Conservation (phyloP, 2,797 vertebrate genomes). For the Acanthurus tractus region DNA sequence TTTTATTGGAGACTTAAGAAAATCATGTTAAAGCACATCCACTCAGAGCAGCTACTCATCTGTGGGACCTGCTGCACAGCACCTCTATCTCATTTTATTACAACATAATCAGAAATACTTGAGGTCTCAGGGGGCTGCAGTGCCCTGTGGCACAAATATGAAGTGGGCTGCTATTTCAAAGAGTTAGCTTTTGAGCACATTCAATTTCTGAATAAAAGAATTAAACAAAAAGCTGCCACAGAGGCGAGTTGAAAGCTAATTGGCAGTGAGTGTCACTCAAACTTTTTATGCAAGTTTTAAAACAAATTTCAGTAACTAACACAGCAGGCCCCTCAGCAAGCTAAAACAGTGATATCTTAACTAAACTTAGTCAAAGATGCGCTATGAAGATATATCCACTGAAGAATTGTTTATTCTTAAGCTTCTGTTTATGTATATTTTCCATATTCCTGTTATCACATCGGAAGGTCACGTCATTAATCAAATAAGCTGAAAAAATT, state of each 20-base stretch:
- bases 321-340: constrained; percentile 12
- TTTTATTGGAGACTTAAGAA: constrained; percentile 45
- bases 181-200: constrained; percentile 31
- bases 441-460: not conserved
- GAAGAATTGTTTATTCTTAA: not conserved
- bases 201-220: constrained; percentile 45
- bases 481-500: not conserved
- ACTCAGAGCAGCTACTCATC: constrained; percentile 32
- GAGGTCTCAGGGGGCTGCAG: constrained; percentile 43
- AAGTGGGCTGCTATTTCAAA: constrained; percentile 42
- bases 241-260: constrained; percentile 49
- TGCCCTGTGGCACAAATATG: constrained; percentile 43
- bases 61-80: constrained; percentile 35
- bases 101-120: constrained; percentile 58
- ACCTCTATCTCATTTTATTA: constrained; percentile 44
- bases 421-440: not conserved
- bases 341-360: constrained; percentile 28
- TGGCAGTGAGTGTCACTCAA: constrained; percentile 35
- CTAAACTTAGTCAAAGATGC: constrained; percentile 22
- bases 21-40: constrained; percentile 49
- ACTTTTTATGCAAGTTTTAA: constrained; percentile 32
- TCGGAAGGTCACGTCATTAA: not conserved
- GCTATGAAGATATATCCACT: not conserved
- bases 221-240: constrained; percentile 28
- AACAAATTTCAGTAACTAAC: constrained; percentile 36